phyloP scores from a whole-genome alignment of 2,888 invertebrate genomes.

The Hemicrepidius hirtus region DNA sequence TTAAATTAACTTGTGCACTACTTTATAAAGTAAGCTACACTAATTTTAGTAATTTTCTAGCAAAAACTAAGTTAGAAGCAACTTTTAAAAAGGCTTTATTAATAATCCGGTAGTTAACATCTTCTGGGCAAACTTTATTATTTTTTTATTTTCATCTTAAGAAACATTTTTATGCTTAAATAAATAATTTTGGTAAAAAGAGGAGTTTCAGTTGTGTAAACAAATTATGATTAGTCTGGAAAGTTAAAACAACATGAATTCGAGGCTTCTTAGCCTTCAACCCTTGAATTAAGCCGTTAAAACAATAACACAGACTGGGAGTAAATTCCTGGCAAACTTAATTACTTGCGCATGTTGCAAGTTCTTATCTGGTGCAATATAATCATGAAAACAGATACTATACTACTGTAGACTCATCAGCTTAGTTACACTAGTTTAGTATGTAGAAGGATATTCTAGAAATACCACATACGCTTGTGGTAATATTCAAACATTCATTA shows the following conservation, averaged over 20 bases:
- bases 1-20: slow-evolving; percentile 26
- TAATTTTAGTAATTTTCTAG: not conserved
- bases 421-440: not conserved
- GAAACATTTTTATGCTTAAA: too few species aligned
- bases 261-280: not conserved
- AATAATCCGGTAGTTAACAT: too few species aligned
- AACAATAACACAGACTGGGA: slow-evolving; percentile 8
- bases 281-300: slow-evolving; percentile 15
- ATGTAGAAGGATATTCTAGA: not conserved
- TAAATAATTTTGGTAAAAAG: too few species aligned
- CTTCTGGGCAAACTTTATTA: too few species aligned
- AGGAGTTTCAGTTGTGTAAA: too few species aligned
- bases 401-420: slow-evolving; percentile 3
- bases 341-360: slow-evolving; percentile 27
- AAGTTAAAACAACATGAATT: slow-evolving; percentile 7
- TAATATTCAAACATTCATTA: slow-evolving; percentile 1
- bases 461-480: not conserved
- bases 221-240: not conserved
- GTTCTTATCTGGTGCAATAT: slow-evolving; percentile 25
- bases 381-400: slow-evolving; percentile 18
- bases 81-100: too few species aligned
- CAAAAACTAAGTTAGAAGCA: not conserved
- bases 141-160: too few species aligned
- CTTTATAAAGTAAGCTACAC: not conserved
- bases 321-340: slow-evolving; percentile 14